Conservation (phyloP, 2,888 invertebrate species). For the Andrena flavipes region DNA sequence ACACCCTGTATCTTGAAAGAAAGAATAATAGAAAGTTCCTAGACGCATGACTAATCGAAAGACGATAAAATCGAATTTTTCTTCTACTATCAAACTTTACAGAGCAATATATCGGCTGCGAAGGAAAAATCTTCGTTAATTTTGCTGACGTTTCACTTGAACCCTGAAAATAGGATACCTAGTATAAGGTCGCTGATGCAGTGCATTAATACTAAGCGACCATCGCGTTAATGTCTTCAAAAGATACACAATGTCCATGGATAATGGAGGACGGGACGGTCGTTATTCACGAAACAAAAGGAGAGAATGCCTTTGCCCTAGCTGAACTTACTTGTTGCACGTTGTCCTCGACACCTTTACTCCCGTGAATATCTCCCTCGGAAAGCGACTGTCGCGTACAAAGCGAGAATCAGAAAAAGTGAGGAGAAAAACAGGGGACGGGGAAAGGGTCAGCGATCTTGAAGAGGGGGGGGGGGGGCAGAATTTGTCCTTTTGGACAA, state of each 20-base stretch:
- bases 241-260: constrained; percentile 54
- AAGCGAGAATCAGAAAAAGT: constrained; percentile 20
- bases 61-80: too few species aligned
- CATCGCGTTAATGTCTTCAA: constrained; percentile 63
- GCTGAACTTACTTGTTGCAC: constrained; percentile 71
- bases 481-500: constrained; percentile 70
- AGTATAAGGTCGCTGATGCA: not conserved
- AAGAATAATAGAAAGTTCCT: too few species aligned
- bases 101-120: too few species aligned
- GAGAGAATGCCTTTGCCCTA: constrained; percentile 25
- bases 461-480: constrained; percentile 29
- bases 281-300: constrained; percentile 69
- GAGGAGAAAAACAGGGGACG: not conserved
- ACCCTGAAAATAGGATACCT: too few species aligned
- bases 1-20: too few species aligned
- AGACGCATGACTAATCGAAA: too few species aligned
- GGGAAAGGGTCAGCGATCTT: constrained; percentile 56
- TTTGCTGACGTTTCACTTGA: not conserved
- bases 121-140: not conserved
- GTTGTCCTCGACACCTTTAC: constrained; percentile 24
- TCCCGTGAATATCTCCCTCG: constrained; percentile 59
- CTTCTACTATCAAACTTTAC: too few species aligned
- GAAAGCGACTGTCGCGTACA: constrained; percentile 38
- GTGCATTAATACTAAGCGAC: constrained; percentile 48
- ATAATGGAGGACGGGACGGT: constrained; percentile 52